A percentile compares a stretch with the other conserved stretches of the same genome.
Conservation (phyloP, 2,113 vertebrate genomes). For the Heliornis fulica region DNA sequence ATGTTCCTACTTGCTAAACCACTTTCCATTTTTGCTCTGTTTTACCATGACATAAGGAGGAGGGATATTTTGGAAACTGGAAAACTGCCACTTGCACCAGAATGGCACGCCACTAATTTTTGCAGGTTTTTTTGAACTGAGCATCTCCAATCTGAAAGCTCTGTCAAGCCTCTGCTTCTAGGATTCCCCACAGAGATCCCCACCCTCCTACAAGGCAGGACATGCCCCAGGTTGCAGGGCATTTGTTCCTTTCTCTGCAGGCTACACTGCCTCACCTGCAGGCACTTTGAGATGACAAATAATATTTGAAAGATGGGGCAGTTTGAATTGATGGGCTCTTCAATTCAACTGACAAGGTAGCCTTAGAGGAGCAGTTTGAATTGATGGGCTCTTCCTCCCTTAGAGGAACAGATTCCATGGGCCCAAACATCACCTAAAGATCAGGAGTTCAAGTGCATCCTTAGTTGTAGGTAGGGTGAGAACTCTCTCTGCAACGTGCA, state of each 20-base stretch:
- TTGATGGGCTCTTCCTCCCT: not conserved
- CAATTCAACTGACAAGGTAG: too few relatives aligned
- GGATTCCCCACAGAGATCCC: not conserved
- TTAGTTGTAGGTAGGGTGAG: not conserved
- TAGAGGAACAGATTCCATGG: too few relatives aligned
- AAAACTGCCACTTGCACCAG: slow-evolving; percentile 22
- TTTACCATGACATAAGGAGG: slow-evolving; percentile 54
- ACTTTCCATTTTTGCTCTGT: slow-evolving; percentile 43
- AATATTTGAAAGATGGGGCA: not conserved
- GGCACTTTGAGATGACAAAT: not conserved
- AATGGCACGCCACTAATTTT: not conserved
- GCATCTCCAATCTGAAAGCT: not conserved
- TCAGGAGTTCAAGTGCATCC: fast-evolving
- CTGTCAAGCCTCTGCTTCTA: not conserved
- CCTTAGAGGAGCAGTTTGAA: not conserved
- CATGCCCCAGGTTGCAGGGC: not conserved
- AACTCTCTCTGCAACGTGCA: not conserved
- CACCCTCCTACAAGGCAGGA: not conserved
- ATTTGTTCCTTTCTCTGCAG: not conserved
- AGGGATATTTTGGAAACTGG: slow-evolving; percentile 71
- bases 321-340: not conserved
- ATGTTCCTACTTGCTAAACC: slow-evolving; percentile 57
- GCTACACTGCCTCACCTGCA: not conserved
- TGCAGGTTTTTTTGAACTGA: not conserved
- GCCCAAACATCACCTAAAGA: not conserved